Percentiles rank a stretch among this genome's conserved stretches.
phyloP scores from a whole-genome alignment of 2,113 vertebrate species.

The Camelus dromedarius region DNA sequence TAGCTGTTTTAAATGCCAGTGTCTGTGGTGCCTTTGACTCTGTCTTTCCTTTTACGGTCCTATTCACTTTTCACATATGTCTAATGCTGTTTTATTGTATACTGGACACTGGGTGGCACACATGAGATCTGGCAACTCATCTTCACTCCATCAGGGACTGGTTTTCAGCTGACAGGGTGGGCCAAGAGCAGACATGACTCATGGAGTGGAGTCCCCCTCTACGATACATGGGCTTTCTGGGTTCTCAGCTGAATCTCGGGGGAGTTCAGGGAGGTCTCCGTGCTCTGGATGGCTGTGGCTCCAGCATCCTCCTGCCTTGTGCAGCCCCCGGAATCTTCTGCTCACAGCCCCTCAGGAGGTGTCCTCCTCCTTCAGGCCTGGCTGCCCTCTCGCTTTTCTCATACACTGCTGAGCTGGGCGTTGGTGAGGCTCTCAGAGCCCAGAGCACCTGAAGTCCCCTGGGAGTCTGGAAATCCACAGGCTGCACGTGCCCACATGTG shows the following conservation, averaged over 20 bases:
- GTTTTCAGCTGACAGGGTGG: too few relatives aligned
- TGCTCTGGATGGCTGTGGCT: neutral
- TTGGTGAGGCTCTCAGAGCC: neutral
- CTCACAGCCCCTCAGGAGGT: neutral
- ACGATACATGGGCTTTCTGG: neutral
- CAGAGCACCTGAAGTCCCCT: neutral
- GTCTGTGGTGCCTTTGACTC: neutral
- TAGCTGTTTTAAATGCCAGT: neutral
- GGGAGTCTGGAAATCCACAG: neutral
- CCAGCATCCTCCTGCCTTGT: neutral
- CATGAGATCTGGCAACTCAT: too few relatives aligned
- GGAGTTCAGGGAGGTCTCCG: neutral
- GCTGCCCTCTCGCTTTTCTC: rapidly evolving
- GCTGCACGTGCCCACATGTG: too few relatives aligned
- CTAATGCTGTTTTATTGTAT: neutral
- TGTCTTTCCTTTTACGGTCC: neutral
- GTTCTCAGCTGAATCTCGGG: neutral
- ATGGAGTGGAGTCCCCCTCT: neutral
- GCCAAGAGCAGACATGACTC: neutral
- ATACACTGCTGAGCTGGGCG: rapidly evolving
- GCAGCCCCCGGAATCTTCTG: neutral
- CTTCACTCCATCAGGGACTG: too few relatives aligned
- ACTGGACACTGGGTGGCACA: neutral
- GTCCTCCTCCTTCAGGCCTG: neutral
- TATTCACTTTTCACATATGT: neutral